phyloP scores from a whole-genome alignment of 2,113 vertebrate genomes.

The Rhabdomys dilectus region DNA sequence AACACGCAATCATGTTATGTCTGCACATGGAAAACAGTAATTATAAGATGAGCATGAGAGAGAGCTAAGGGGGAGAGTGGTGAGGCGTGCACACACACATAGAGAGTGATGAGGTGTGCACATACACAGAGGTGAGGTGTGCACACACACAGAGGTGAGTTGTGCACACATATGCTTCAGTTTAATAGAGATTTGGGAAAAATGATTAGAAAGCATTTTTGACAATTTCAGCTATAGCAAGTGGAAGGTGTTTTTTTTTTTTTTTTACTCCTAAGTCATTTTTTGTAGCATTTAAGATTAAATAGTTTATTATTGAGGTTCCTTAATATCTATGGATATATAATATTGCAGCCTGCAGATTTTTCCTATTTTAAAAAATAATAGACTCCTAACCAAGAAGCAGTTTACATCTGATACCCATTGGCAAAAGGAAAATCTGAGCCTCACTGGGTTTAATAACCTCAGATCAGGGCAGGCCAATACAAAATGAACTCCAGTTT shows the following conservation, averaged over 20 bases:
- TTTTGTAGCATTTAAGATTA: constrained; percentile 52
- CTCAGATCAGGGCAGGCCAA: neutral
- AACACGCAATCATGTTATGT: constrained; percentile 59
- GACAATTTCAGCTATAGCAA: constrained; percentile 20
- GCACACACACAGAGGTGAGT: too few relatives aligned
- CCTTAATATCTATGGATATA: neutral
- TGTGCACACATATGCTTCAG: neutral
- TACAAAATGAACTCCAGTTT: neutral
- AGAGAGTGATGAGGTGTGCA: too few relatives aligned
- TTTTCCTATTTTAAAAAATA: constrained; percentile 39
- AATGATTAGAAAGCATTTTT: constrained; percentile 22
- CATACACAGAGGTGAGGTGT: too few relatives aligned
- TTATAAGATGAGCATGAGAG: constrained; percentile 11
- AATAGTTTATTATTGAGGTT: constrained; percentile 10
- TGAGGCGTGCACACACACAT: neutral
- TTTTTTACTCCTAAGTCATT: neutral
- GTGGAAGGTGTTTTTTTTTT: neutral
- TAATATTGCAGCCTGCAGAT: neutral
- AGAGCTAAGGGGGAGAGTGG: neutral
- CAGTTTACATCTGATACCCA: neutral
- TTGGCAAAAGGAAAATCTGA: neutral
- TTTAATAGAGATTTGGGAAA: constrained; percentile 27
- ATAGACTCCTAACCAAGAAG: neutral
- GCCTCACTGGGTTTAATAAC: neutral
- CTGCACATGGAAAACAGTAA: constrained; percentile 59